Evolutionary conservation across 2,888 invertebrate genomes (phyloP), one percentile per base, ranked within the genome.

Genomic region (Girardia tigrina): DNA sequence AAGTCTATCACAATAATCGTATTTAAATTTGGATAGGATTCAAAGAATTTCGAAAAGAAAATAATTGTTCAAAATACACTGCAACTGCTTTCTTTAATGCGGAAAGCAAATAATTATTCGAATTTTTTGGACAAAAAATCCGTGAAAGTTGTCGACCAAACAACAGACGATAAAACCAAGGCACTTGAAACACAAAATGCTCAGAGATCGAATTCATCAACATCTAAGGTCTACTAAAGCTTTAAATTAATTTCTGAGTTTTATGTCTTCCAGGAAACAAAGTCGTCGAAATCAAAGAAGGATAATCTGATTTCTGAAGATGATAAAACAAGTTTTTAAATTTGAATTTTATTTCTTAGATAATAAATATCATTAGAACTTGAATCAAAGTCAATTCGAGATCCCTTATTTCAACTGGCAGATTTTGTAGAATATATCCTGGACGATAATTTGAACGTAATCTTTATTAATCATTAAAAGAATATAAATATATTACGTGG

Each of bases 401-500:
- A 56, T 56, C 56, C 56, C 23, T n/a, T 56, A 56, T 56, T n/a
- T 56, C 56, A 56, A n/a, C n/a, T 56, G n/a, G 4, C 56, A 56
- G n/a, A 56, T 16, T 56, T 56, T 23, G 4, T 56, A 12, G 56
- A 12, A 23, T 20, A 16, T 4, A 4, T 56, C 23, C 4, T 56
- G 4, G 56, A 4, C 23, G 23, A 56, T 56, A n/a, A 56, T 8
- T 56, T 56, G 20, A 56, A 56, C 23, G 56, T 56, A n/a, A 56
- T n/a, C n/a, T n/a, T n/a, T n/a, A n/a, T n/a, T n/a, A n/a, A n/a
- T n/a, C n/a, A n/a, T n/a, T n/a, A n/a, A n/a, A 23, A 69, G 69
- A 23, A 26, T 26, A 69, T 69, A 23, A 69, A 69, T 26, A 26
- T 69, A 23, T 26, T 23, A 2, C 26, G 26, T 6, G 26, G 23